Evolutionary conservation across 2,888 invertebrate genomes (phyloP).

Genomic region (Cylloceria caligata): DNA sequence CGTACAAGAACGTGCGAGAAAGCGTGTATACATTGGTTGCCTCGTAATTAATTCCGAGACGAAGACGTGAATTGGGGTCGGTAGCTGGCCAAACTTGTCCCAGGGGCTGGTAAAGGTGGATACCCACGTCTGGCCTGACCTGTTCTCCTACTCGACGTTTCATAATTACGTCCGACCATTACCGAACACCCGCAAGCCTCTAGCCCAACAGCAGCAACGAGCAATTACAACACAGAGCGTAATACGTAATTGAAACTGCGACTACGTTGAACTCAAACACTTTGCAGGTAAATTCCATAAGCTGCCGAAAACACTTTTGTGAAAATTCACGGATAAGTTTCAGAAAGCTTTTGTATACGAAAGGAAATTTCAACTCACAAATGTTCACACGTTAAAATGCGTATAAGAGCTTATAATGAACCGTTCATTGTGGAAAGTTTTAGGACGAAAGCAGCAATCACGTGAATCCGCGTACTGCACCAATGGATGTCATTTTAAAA

Average conservation of each 20-base stretch:
- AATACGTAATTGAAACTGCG: conserved; percentile 48
- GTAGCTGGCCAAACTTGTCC: conserved; percentile 44
- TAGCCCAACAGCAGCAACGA: conserved; percentile 3
- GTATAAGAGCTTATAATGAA: not conserved
- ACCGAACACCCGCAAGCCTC: conserved; percentile 28
- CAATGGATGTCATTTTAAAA: not conserved
- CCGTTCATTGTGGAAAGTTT: not conserved
- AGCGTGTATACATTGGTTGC: conserved; percentile 39
- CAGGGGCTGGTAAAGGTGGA: conserved; percentile 36
- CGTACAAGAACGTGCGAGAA: not conserved
- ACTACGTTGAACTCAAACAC: conserved; percentile 10
- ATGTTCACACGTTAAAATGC: not conserved
- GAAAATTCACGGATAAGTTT: not conserved
- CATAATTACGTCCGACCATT: conserved; percentile 53
- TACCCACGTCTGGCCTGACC: conserved; percentile 34
- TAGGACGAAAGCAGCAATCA: not conserved
- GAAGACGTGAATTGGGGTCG: conserved; percentile 50
- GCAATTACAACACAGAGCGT: conserved; percentile 17
- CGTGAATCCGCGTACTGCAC: not conserved
- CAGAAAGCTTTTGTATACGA: not conserved
- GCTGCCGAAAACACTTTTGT: not conserved
- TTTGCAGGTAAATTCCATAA: not conserved
- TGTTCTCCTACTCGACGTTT: conserved; percentile 30
- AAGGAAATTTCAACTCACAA: not conserved
- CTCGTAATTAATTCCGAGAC: conserved; percentile 58